A percentile compares a stretch with the other conserved stretches of the same genome.
These are phyloP conservation scores for Merodon equestris DNA, from an alignment of 2,888 invertebrate species.

Conservation along the genomic window DNA sequence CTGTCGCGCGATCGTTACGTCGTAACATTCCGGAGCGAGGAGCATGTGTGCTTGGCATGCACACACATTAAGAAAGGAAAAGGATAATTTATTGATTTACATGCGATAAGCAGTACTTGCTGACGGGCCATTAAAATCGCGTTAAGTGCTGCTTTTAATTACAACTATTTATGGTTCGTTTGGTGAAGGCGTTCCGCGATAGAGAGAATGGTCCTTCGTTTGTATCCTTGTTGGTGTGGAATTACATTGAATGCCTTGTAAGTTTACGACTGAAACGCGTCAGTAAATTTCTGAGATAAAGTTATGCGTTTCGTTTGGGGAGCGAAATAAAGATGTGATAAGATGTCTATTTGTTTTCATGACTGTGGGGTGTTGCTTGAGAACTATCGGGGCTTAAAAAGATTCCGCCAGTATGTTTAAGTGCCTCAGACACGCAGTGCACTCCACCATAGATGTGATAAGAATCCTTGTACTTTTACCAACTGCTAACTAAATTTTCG, in stretches of 20 bases:
- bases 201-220: background rate
- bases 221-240: conserved; percentile 10
- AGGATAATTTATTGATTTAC: conserved; percentile 68
- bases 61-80: conserved; percentile 42
- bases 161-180: conserved; percentile 67
- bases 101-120: conserved; percentile 57
- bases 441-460: no score
- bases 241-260: conserved; percentile 22
- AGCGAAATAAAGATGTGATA: background rate
- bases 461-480: no score
- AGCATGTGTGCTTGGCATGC: conserved; percentile 33
- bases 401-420: no score
- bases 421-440: no score
- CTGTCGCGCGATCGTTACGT: conserved; percentile 36
- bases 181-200: conserved; percentile 18
- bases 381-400: no score
- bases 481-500: no score
- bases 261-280: conserved; percentile 34
- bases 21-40: conserved; percentile 15
- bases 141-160: conserved; percentile 65
- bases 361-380: no score
- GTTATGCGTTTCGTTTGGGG: background rate
- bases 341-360: conserved; percentile 25
- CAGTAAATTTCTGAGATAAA: conserved; percentile 45
- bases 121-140: conserved; percentile 61